Percentiles rank a stretch among this genome's conserved stretches.
phyloP scores from a whole-genome alignment of 2,113 vertebrate genomes.

The Campylomormyrus tamandua region DNA sequence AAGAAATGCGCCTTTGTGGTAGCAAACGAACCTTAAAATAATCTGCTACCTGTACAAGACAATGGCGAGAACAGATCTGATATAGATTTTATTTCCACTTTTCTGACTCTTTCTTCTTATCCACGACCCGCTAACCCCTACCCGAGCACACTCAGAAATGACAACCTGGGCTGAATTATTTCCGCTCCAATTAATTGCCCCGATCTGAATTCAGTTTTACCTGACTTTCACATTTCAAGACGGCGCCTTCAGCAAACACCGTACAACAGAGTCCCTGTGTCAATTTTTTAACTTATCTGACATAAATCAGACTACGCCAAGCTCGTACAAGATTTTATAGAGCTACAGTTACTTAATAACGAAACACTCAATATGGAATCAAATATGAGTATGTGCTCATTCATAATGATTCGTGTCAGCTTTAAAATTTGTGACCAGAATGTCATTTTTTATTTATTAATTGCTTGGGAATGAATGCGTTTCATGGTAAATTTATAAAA shows the following conservation, averaged over 20 bases:
- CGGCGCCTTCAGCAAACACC: neutral
- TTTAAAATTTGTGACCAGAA: neutral
- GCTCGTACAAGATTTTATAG: neutral
- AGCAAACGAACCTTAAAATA: neutral
- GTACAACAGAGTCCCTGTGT: neutral
- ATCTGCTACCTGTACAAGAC: neutral
- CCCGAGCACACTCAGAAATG: neutral
- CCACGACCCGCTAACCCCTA: neutral
- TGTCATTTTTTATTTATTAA: neutral
- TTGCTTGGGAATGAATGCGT: neutral
- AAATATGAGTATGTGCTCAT: neutral
- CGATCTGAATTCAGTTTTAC: neutral
- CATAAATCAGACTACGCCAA: neutral
- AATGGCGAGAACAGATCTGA: neutral
- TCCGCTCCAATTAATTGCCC: neutral
- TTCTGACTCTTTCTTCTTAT: neutral
- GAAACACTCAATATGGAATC: neutral
- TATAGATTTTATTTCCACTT: neutral
- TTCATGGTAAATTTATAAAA: neutral
- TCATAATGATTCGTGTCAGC: neutral
- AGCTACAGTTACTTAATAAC: neutral
- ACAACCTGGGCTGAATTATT: neutral
- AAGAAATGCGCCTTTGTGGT: neutral
- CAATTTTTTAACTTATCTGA: neutral
- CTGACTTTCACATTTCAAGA: neutral